Conservation (phyloP, 1,140 invertebrate species). For the Drosophila navojoa region DNA sequence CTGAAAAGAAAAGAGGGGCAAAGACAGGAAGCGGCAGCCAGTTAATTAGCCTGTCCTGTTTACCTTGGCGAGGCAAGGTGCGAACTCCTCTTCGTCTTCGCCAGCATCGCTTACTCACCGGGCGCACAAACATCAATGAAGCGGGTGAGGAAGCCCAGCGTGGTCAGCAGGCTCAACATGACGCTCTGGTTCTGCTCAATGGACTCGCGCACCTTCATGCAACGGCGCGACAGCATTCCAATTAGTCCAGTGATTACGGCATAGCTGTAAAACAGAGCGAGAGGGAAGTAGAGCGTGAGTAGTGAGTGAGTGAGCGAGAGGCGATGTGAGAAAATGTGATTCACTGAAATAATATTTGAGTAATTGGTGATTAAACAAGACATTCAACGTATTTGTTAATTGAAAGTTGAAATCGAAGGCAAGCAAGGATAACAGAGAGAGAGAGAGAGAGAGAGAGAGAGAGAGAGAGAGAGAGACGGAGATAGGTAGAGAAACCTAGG, state of each 20-base stretch:
- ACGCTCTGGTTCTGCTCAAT: constrained; percentile 79
- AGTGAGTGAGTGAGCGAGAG: neutral
- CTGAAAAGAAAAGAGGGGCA: constrained; percentile 44
- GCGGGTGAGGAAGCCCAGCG: constrained; percentile 78
- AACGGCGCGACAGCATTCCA: constrained; percentile 74
- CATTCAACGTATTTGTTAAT: neutral
- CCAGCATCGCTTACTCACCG: constrained; percentile 56
- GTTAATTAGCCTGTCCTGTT: constrained; percentile 42
- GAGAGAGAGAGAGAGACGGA: neutral
- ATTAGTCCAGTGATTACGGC: constrained; percentile 80
- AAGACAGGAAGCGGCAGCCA: constrained; percentile 18
- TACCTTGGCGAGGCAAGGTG: constrained; percentile 53
- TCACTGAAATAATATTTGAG: too few relatives aligned
- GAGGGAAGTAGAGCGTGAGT: neutral
- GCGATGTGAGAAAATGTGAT: neutral
- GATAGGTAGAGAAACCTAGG: too few relatives aligned
- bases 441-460: neutral
- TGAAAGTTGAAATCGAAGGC: neutral
- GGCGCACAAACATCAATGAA: constrained; percentile 80
- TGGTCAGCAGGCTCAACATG: constrained; percentile 77
- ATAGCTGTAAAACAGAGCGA: constrained; percentile 51
- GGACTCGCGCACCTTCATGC: constrained; percentile 79
- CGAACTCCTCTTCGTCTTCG: constrained; percentile 3
- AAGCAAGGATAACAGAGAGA: too few relatives aligned
- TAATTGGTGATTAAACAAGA: neutral